These are phyloP conservation scores for Drosophila flavopinicola DNA, from an alignment of 2,888 invertebrate genomes.

Conservation along the genomic window DNA sequence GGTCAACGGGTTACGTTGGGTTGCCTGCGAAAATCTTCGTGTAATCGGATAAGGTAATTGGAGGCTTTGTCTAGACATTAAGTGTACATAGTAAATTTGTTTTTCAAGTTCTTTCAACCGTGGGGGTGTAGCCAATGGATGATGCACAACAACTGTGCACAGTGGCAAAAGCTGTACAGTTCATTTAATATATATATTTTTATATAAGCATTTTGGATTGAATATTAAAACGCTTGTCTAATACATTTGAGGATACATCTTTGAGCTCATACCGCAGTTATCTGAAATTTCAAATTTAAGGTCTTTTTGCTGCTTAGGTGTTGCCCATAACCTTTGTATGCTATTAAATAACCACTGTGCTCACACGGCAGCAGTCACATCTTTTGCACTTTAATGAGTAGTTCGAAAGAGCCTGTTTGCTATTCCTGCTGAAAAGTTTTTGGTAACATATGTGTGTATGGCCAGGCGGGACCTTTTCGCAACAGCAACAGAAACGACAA, in stretches of 20 bases:
- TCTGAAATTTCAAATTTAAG: too few relatives aligned
- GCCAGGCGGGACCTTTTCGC: slow-evolving; percentile 31
- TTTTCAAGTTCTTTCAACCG: slow-evolving; percentile 57
- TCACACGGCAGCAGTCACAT: slow-evolving; percentile 21
- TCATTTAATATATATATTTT: background rate
- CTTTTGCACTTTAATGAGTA: slow-evolving; percentile 29
- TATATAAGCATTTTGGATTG: background rate
- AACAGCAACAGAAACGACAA: slow-evolving; percentile 43
- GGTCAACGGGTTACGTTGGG: slow-evolving; percentile 64
- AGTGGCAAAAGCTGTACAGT: slow-evolving; percentile 23
- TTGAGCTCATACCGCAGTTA: too few relatives aligned
- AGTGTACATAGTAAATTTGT: slow-evolving; percentile 81
- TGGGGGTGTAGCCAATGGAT: slow-evolving; percentile 26
- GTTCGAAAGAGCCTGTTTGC: slow-evolving; percentile 19
- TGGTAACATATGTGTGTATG: slow-evolving; percentile 63
- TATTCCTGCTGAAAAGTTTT: slow-evolving; percentile 47
- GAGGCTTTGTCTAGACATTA: slow-evolving; percentile 84
- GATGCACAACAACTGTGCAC: slow-evolving; percentile 47
- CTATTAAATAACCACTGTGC: slow-evolving; percentile 37
- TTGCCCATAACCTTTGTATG: background rate
- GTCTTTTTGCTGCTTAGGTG: too few relatives aligned
- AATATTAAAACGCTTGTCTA: slow-evolving; percentile 5
- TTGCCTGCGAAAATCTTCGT: slow-evolving; percentile 76
- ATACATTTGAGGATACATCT: background rate
- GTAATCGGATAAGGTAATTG: slow-evolving; percentile 84